Conservation (phyloP, 2,888 invertebrate genomes). For the Conomelus anceps region DNA sequence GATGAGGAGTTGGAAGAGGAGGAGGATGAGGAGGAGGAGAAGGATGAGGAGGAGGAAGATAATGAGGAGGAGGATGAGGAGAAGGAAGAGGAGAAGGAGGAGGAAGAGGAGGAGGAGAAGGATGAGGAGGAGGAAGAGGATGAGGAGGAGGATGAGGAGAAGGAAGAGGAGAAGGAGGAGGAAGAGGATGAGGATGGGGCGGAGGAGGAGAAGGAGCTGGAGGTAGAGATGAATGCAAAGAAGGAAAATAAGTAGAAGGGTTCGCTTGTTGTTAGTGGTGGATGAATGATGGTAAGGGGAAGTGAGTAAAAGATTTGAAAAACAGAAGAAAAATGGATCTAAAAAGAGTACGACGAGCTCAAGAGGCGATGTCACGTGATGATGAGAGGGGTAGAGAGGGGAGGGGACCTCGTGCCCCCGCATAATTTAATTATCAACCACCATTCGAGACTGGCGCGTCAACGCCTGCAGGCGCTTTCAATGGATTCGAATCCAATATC, state of each 20-base stretch:
- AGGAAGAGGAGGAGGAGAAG: not conserved
- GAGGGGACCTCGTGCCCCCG: constrained; percentile 20
- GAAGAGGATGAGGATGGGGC: not conserved
- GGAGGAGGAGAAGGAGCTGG: not conserved
- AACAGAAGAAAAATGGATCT: not conserved
- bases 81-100: not conserved
- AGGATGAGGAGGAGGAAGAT: no score
- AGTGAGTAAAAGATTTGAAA: not conserved
- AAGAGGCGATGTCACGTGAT: not conserved
- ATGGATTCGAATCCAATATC: not conserved
- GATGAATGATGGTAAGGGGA: no score
- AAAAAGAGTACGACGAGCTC: not conserved
- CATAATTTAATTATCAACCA: constrained; percentile 24
- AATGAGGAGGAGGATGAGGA: no score
- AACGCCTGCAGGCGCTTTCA: not conserved
- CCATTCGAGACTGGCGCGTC: not conserved
- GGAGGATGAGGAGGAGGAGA: not conserved
- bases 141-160: not conserved
- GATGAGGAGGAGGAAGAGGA: not conserved
- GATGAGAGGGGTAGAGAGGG: not conserved
- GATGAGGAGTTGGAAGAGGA: not conserved
- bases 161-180: not conserved
- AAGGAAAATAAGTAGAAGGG: not conserved
- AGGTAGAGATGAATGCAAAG: not conserved
- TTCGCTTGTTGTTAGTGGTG: no score